Conservation (phyloP, 2,888 invertebrate genomes). For the Agrochola circellaris region DNA sequence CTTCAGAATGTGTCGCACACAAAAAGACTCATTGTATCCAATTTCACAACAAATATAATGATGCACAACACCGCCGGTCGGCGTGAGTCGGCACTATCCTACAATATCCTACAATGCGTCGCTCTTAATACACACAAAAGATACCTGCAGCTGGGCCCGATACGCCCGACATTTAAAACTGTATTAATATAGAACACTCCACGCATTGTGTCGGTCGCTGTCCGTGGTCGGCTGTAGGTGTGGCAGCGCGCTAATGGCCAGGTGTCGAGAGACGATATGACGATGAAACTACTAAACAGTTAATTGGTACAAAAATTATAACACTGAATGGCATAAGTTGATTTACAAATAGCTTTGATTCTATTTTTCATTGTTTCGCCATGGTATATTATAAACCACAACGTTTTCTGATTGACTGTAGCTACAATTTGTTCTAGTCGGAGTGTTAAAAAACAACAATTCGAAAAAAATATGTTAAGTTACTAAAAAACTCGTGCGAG, state of each 20-base stretch:
- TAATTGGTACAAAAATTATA: background rate
- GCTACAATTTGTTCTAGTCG: too few species aligned
- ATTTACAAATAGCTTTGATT: background rate
- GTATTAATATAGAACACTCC: conserved; percentile 63
- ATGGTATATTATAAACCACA: too few species aligned
- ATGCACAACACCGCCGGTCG: conserved; percentile 48
- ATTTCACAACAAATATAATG: conserved; percentile 74
- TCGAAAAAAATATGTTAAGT: background rate
- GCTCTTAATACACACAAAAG: conserved; percentile 34
- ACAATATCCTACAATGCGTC: conserved; percentile 16
- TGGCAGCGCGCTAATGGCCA: conserved; percentile 82
- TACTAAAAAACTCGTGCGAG: background rate
- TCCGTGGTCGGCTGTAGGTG: conserved; percentile 61
- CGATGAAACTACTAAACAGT: conserved; percentile 32
- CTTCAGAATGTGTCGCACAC: conserved; percentile 54
- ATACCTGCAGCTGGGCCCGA: conserved; percentile 74
- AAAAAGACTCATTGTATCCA: conserved; percentile 67
- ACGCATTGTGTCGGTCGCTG: conserved; percentile 68
- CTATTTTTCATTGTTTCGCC: background rate
- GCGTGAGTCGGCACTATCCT: conserved; percentile 69
- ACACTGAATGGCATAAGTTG: conserved; percentile 3
- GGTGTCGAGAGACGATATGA: conserved; percentile 67
- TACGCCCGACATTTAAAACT: conserved; percentile 73
- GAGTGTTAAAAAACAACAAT: background rate
- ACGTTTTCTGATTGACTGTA: background rate